Percentiles rank a stretch among this genome's conserved stretches.
These are phyloP conservation scores for Nothocercus julius DNA, from an alignment of 2,113 vertebrate species.

Conservation along the genomic window DNA sequence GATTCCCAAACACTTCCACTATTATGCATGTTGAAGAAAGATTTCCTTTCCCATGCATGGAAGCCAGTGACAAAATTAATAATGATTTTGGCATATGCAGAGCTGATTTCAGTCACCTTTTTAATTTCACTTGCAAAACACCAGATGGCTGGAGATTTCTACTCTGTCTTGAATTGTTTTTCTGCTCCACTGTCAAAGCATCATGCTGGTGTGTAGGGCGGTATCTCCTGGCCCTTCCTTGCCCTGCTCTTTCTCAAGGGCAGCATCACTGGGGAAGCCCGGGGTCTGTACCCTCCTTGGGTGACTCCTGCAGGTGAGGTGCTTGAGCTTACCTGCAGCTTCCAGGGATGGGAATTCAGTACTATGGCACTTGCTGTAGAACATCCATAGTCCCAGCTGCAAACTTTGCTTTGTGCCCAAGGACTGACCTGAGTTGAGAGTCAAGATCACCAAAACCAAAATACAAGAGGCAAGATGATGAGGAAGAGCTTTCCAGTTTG, in stretches of 20 bases:
- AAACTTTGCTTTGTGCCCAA: neutral
- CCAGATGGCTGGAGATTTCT: neutral
- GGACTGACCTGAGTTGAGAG: neutral
- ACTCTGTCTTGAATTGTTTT: neutral
- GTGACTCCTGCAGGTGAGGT: neutral
- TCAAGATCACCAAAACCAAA: neutral
- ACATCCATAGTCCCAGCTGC: neutral
- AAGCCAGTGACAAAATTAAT: neutral
- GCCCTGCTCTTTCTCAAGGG: neutral
- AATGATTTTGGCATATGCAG: neutral
- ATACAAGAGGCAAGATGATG: rapidly evolving
- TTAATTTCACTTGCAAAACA: neutral
- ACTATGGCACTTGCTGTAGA: rapidly evolving
- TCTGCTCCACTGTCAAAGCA: neutral
- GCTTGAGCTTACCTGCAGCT: neutral
- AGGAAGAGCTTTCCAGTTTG: neutral
- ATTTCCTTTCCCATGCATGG: neutral
- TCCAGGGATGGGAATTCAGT: neutral
- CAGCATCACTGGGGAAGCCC: neutral
- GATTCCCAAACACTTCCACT: neutral
- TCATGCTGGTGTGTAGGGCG: neutral
- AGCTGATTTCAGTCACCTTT: neutral
- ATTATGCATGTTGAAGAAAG: neutral
- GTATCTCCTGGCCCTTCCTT: neutral
- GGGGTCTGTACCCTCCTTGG: neutral